These are phyloP conservation scores for Ruditapes philippinarum DNA, from an alignment of 1,140 invertebrate species.

Conservation along the genomic window DNA sequence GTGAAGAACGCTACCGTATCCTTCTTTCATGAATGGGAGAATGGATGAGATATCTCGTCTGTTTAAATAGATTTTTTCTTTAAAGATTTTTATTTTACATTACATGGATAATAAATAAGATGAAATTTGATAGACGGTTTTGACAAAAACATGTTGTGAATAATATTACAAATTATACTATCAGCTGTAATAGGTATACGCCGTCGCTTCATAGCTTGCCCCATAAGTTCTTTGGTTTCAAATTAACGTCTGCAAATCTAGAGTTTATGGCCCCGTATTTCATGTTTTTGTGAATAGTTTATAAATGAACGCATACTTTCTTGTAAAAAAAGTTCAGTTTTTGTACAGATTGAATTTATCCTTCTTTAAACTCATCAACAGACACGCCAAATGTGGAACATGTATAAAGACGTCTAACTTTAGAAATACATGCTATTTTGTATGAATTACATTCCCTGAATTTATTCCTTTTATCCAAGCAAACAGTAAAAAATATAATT, in stretches of 20 bases:
- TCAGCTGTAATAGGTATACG: neutral
- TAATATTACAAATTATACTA: neutral
- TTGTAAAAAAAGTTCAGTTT: neutral
- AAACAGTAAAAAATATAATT: too few species aligned
- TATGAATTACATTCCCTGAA: too few species aligned
- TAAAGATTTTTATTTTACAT: slow-evolving; percentile 31
- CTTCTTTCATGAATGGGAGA: slow-evolving; percentile 28
- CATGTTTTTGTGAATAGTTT: slow-evolving; percentile 56
- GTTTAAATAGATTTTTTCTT: neutral
- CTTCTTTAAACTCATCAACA: too few species aligned
- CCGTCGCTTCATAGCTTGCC: neutral
- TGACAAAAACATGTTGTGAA: slow-evolving; percentile 25
- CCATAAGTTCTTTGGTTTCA: slow-evolving; percentile 40
- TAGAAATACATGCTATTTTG: too few species aligned
- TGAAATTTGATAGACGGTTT: neutral
- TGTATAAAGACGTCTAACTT: too few species aligned
- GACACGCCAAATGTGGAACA: too few species aligned
- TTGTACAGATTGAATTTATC: slow-evolving; percentile 4
- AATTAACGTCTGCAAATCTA: slow-evolving; percentile 41
- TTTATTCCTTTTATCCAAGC: too few species aligned
- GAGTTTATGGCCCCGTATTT: slow-evolving; percentile 60
- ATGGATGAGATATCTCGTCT: slow-evolving; percentile 32
- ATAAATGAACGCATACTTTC: neutral
- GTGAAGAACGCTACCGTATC: neutral
- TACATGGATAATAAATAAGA: slow-evolving; percentile 24